Conservation (phyloP, 2,113 vertebrate genomes). For the Phodopus roborovskii region DNA sequence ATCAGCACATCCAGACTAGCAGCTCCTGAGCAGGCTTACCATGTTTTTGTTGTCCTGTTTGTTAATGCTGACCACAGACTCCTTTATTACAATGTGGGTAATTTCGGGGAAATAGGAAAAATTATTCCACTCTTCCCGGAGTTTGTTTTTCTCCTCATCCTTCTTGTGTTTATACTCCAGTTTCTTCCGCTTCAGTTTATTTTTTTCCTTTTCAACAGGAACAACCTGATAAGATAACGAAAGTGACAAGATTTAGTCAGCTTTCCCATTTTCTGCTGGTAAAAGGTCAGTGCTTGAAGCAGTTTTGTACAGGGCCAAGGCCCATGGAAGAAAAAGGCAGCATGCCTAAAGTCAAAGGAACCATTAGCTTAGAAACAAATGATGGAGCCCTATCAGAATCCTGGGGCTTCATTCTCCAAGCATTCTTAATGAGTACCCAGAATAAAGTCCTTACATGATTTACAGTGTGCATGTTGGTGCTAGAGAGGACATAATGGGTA, state of each 20-base stretch:
- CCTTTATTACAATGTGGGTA: constrained; percentile 95
- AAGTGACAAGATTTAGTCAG: neutral
- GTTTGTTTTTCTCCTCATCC: constrained; percentile 88
- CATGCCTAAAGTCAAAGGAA: neutral
- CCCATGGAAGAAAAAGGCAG: neutral
- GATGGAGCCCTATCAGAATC: neutral
- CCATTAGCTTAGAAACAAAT: neutral
- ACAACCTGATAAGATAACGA: constrained; percentile 83
- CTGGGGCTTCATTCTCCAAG: neutral
- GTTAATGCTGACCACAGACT: constrained; percentile 91
- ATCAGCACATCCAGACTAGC: neutral
- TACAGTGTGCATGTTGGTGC: neutral
- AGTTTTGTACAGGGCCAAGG: neutral
- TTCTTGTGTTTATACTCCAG: constrained; percentile 88
- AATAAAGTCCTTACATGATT: neutral
- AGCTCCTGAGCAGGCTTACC: constrained; percentile 85
- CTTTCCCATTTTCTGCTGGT: neutral
- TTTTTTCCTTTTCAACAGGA: constrained; percentile 90
- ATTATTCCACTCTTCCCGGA: constrained; percentile 87
- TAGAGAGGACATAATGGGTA: neutral
- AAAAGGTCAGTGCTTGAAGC: neutral
- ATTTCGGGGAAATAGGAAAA: constrained; percentile 98
- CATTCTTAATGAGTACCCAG: neutral
- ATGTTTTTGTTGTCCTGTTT: constrained; percentile 97
- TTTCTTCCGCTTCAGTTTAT: constrained; percentile 92